Base-by-base conservation (phyloP, 2,888 invertebrate species). In the Drosophila sordidula region DNA sequence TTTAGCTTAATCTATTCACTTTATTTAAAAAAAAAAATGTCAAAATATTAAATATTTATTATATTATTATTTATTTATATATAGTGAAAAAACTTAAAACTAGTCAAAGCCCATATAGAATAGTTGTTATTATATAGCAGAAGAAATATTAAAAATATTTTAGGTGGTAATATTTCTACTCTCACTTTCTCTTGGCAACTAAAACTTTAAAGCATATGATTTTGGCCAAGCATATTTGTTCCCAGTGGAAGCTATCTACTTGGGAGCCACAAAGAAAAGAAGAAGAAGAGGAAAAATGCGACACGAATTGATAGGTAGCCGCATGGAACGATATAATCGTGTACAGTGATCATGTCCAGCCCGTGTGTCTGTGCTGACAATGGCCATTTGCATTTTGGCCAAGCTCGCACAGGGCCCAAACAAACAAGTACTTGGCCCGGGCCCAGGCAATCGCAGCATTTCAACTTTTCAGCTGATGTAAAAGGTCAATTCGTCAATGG, bases 401-500 rank as follows among this genome's bases (percentile, higher is more conserved):
- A 79, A 70, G 44, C 45, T 56, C 18, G 45, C 55, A 25, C 50
- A 68, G 62, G 62, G 63, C 65, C 45, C 6, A 49, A 29, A 50
- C 55, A 49, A 55, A 59, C 58, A 54, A 64, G 70, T 64, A 69
- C 64, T 50, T 55, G 58, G 32, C 51, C 54, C 46, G 34, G 51
- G 29, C 12, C 39, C 8, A 22, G 6, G 55, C 55, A 22, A 38
- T 42, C 32, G 25, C 55, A 47, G 62, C 36, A 36, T 54, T 63
- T 62, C 49, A 64, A 58, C 64, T 69, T 55, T 55, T 34, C 55
- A 70, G 64, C 55, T 61, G 65, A 74, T 78, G 73, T 50, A 66
- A 80, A 75, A 70, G 81, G 80, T 83, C 82, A 82, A 80, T 83
- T 78, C 82, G 80, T 82, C 82, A 84, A 80, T 83, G 73, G 76